phyloP scores from a whole-genome alignment of 2,113 vertebrate species.

The Oxyura jamaicensis region DNA sequence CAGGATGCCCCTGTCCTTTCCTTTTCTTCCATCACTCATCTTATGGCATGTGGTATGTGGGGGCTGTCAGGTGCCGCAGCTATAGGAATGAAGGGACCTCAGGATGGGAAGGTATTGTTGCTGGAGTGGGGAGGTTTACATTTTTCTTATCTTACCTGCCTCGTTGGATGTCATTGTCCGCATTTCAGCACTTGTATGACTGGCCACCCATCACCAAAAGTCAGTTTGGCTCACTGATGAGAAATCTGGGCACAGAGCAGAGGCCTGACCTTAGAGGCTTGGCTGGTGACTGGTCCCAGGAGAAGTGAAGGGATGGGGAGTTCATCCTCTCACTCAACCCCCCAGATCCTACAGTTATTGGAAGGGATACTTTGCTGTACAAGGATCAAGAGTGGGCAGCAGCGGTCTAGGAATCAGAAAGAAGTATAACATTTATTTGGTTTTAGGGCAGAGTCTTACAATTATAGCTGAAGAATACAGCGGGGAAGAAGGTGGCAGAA shows the following conservation, averaged over 20 bases:
- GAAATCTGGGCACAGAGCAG: not conserved
- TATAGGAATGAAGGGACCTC: not conserved
- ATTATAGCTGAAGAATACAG: not conserved
- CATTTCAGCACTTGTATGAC: not conserved
- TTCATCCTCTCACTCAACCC: not conserved
- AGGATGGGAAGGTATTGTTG: not conserved
- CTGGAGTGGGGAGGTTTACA: not conserved
- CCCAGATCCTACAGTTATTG: not conserved
- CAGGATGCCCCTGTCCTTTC: conserved; percentile 43
- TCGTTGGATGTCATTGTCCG: not conserved
- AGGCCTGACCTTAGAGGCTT: not conserved
- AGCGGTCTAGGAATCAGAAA: not conserved
- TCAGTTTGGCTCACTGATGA: not conserved
- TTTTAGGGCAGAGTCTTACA: not conserved
- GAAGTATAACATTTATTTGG: not conserved
- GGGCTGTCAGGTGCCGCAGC: not conserved
- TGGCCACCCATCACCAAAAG: not conserved
- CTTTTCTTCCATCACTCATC: conserved; percentile 6
- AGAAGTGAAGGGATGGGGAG: not conserved
- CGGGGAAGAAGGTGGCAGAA: not conserved
- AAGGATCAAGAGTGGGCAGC: not conserved
- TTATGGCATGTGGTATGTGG: not conserved
- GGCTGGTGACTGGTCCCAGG: not conserved
- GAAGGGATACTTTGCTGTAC: no score
- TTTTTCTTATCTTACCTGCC: not conserved